Evolutionary conservation across 2,113 vertebrate genomes (phyloP).

Genomic region (Gila orcuttii): DNA sequence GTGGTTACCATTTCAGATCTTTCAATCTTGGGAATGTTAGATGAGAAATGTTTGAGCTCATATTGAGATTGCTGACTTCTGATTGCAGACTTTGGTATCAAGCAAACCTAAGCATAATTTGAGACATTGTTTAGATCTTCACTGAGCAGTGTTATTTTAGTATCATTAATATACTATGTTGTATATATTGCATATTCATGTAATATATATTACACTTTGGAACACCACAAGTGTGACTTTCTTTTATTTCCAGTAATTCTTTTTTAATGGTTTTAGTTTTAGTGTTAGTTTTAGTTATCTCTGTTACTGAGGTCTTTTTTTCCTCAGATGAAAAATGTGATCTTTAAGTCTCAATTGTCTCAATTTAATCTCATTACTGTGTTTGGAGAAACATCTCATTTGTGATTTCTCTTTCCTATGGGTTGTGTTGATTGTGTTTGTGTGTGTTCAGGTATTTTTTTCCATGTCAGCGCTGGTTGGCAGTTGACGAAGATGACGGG

Average conservation of each 20-base stretch:
- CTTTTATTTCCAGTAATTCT: no score
- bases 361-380: neutral
- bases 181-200: no score
- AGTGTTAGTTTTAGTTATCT: no score
- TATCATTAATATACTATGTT: neutral
- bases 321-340: no score
- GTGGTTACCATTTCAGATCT: neutral
- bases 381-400: neutral
- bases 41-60: neutral
- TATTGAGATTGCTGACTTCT: neutral
- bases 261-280: no score
- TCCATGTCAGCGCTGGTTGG: conserved; percentile 93
- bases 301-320: no score
- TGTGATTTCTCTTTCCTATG: neutral
- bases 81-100: neutral
- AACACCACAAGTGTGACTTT: no score
- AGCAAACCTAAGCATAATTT: neutral
- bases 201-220: no score
- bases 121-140: neutral
- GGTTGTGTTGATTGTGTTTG: neutral
- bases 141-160: neutral
- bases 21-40: neutral
- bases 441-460: conserved; percentile 87
- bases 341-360: no score
- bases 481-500: conserved; percentile 92